Base-by-base conservation (phyloP, 2,888 invertebrate genomes). In the Magallana nippona region DNA sequence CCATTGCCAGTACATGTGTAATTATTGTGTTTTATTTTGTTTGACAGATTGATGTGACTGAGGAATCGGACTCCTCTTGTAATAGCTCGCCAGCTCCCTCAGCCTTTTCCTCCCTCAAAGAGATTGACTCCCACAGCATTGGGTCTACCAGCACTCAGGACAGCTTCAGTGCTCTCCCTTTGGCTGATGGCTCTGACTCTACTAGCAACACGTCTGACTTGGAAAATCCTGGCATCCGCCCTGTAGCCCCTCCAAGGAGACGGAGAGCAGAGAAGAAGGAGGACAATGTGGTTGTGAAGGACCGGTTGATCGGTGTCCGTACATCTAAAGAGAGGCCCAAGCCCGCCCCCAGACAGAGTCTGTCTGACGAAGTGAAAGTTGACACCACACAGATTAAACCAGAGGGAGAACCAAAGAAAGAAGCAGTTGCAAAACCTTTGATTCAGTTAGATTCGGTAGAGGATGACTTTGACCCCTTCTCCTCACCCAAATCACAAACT, bases 391-490 rank as follows among this genome's bases (percentile, higher is more conserved):
- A 44, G 15, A 22, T 27, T 81, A 44, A 27, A 81, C 11, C 44
- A 22, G 44, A n/a, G 10, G 19, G 27, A 19, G 27, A 58, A 55
- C 17, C 57, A 60, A 63, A 15, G 2, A 58, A 27, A 17, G 55
- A 32, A 62, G 10, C 27, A 11, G 57, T 13, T 10, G 17, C n/a
- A 10, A 57, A n/a, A 32, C 55, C 85, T 11, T 55, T 85, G 78
- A 87, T 81, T 32, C 60, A 80, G n/a, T 77, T 86, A 22, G 79
- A 78, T 27, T 81, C 81, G 15, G 22, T 82, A 55, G 84, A 84
- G 71, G 82, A 84, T 22, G 62, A 44, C 17, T 85, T 85, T 82
- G 85, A 85, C 77, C 85, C 85, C 11, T 85, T 85, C 71, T 55
- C 63, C 44, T 82, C 79, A 15, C 79, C 56, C 27, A 80, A 71